Evolutionary conservation across 2,888 invertebrate species (phyloP).

Genomic region (Melikaiella ostensackeni): DNA sequence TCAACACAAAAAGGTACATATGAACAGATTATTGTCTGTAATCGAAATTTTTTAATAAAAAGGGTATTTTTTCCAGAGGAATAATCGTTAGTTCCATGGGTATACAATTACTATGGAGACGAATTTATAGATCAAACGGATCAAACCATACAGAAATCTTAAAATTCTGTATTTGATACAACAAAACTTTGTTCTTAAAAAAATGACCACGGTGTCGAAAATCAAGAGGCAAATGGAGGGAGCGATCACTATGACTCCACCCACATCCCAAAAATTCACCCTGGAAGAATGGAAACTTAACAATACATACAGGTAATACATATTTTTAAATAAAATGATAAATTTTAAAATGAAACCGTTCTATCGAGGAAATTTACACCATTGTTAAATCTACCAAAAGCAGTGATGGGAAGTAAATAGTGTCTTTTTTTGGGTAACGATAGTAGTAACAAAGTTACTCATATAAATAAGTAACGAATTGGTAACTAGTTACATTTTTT

Average conservation of each 20-base stretch:
- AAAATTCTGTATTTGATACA: not conserved
- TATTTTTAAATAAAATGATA: slow-evolving; percentile 6
- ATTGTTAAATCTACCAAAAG: too few relatives aligned
- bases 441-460: too few relatives aligned
- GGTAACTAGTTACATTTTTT: too few relatives aligned
- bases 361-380: too few relatives aligned
- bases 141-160: not conserved
- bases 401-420: too few relatives aligned
- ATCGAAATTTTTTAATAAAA: not conserved
- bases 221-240: slow-evolving; percentile 49
- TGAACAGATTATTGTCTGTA: too few relatives aligned
- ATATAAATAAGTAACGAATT: too few relatives aligned
- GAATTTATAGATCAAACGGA: not conserved
- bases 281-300: slow-evolving; percentile 87
- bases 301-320: slow-evolving; percentile 79
- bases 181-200: not conserved
- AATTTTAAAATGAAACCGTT: too few relatives aligned
- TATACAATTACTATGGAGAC: not conserved
- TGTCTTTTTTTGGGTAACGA: too few relatives aligned
- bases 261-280: slow-evolving; percentile 80
- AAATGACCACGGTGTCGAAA: slow-evolving; percentile 32
- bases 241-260: slow-evolving; percentile 72
- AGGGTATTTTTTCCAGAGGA: not conserved
- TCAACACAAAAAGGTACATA: too few relatives aligned
- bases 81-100: not conserved